Base-by-base conservation (phyloP, 2,113 vertebrate species). In the Aythya baeri region DNA sequence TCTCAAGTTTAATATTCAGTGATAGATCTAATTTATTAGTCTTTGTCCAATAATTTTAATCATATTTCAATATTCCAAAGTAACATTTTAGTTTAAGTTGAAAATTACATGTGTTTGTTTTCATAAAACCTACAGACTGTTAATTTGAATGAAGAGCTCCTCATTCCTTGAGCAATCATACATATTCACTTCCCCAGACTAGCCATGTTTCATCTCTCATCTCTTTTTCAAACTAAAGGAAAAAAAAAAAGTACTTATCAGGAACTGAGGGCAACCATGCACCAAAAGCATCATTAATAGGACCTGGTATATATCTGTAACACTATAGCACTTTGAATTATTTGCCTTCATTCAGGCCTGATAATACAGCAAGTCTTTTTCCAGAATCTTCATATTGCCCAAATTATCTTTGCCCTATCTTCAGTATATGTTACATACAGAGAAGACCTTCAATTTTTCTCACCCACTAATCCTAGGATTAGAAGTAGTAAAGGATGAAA, bases 261-360 rank as follows among this genome's bases (percentile, higher is more conserved):
- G 20, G 54, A 87, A 46, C 31, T 61, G 36, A 77, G 31, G 16
- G 25, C 73, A 61, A 52, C 32, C 32, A 44, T 0, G 3, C 22
- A 71, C 46, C 46, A 70, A 31, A 70, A 74, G 61, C 32, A 75
- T 32, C 44, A 58, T 67, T 52, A 65, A 67, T 26, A 59, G 66
- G 44, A 85, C 66, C 27, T 17, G 36, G 32, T 29, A 43, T 25
- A 23, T 20, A 15, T 32, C 34, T 72, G 13, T 77, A 84, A 57
- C 36, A 52, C 36, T 32, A 41, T 18, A 76, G 43, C 2, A 1
- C 34, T 41, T 52, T 71, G 20, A 44, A 49, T 52, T 89, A 75
- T 55, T 70, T 68, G 46, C 32, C 43, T 36, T 83, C 89, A 67
- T 91, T 8, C 88, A 99, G 98, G 73, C 97, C 87, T 34, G 95